Conservation (phyloP, 2,888 invertebrate species). For the Pherbina coryleti region DNA sequence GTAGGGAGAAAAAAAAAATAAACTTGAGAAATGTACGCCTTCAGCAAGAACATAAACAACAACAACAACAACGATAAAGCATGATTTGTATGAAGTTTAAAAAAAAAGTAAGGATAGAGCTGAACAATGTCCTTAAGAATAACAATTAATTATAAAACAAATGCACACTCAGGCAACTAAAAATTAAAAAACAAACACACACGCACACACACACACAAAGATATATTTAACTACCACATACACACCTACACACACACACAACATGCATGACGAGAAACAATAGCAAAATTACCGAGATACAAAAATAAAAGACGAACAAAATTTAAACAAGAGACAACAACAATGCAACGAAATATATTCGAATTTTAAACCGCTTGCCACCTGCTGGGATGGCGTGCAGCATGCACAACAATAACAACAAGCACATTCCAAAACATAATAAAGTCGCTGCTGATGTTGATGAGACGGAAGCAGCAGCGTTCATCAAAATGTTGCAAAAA, state of each 20-base stretch:
- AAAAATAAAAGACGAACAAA: background rate
- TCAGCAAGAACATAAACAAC: no score
- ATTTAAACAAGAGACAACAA: background rate
- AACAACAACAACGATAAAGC: no score
- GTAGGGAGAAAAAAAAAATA: background rate
- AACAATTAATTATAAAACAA: conserved; percentile 28
- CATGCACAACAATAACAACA: conserved; percentile 2
- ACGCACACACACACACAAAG: conserved; percentile 7
- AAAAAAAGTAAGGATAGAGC: background rate
- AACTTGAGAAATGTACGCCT: background rate
- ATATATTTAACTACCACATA: conserved; percentile 1
- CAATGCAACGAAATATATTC: background rate
- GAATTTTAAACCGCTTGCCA: conserved; percentile 4
- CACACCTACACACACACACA: background rate
- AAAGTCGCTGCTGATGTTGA: background rate
- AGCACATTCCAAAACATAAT: no score
- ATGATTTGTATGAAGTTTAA: background rate
- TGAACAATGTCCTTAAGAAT: conserved; percentile 21
- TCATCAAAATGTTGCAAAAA: background rate
- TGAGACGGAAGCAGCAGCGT: background rate
- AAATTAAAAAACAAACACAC: background rate
- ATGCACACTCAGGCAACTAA: background rate
- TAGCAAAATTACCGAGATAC: background rate
- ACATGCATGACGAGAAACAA: conserved; percentile 10
- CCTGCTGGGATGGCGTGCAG: background rate